Evolutionary conservation across 2,888 invertebrate genomes (phyloP).

Genomic region (Adineta ricciae): DNA sequence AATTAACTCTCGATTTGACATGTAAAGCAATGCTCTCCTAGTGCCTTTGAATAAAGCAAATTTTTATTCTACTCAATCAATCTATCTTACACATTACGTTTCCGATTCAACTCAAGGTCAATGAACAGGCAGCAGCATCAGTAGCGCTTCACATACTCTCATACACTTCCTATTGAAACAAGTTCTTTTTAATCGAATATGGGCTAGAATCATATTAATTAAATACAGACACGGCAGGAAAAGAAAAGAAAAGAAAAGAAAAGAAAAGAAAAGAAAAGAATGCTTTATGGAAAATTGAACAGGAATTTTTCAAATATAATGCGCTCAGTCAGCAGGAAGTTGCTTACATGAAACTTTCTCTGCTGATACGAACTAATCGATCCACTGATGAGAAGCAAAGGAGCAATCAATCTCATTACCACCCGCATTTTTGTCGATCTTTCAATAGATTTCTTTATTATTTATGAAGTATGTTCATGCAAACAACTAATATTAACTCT

Average conservation of each 20-base stretch:
- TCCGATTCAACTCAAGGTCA: background rate
- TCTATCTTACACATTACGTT: background rate
- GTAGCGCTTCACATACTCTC: background rate
- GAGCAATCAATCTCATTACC: background rate
- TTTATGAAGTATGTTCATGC: background rate
- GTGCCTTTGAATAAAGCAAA: background rate
- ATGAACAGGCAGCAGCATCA: background rate
- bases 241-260: background rate
- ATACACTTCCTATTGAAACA: background rate
- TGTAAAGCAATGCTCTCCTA: background rate
- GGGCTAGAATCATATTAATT: background rate
- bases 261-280: no score
- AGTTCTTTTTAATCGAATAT: background rate
- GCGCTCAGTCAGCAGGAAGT: background rate
- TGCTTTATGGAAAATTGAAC: background rate
- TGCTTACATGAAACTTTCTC: background rate
- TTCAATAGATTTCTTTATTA: background rate
- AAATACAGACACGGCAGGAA: background rate
- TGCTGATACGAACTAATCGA: background rate
- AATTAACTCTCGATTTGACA: background rate
- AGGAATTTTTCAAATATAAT: background rate
- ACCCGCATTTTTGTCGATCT: background rate
- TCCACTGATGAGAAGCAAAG: background rate
- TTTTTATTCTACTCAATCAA: background rate
- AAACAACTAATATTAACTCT: background rate